These are phyloP conservation scores for Liposcelis brunnea DNA, from an alignment of 2,888 invertebrate species.

Conservation along the genomic window DNA sequence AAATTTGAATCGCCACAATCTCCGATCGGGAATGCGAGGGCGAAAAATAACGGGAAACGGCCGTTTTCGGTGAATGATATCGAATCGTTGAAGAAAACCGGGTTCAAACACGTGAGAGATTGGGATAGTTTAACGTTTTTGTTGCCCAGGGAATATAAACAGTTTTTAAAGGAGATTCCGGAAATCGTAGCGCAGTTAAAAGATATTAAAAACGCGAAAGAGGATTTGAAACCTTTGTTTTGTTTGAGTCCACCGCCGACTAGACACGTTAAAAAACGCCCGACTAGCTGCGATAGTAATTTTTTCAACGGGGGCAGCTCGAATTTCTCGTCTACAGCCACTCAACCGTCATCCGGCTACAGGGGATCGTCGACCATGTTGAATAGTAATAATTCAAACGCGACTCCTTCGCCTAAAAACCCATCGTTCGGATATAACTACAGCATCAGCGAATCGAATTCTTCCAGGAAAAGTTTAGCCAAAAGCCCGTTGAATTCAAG, in stretches of 20 bases:
- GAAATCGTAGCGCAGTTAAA: constrained; percentile 51
- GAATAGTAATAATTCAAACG: constrained; percentile 55
- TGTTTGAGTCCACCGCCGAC: constrained; percentile 33
- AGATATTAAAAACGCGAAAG: constrained; percentile 29
- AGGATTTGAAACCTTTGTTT: constrained; percentile 37
- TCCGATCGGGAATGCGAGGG: too few species aligned
- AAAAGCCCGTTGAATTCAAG: constrained; percentile 11
- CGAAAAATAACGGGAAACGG: constrained; percentile 30
- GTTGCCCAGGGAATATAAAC: constrained; percentile 66
- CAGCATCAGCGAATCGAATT: constrained; percentile 46
- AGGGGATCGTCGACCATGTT: constrained; percentile 71
- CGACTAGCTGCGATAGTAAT: constrained; percentile 38
- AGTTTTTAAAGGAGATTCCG: constrained; percentile 61
- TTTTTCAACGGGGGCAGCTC: constrained; percentile 24
- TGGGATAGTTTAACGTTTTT: constrained; percentile 86
- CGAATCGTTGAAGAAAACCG: constrained; percentile 57
- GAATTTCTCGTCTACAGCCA: constrained; percentile 46
- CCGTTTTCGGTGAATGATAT: constrained; percentile 70
- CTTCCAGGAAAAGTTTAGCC: too few species aligned
- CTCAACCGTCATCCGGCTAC: constrained; percentile 73
- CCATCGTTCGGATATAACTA: constrained; percentile 70
- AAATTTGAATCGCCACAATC: constrained; percentile 28
- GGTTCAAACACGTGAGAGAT: constrained; percentile 67
- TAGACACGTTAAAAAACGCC: constrained; percentile 29
- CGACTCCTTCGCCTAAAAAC: constrained; percentile 44